Evolutionary conservation across 2,797 vertebrate genomes (phyloP), one percentile per base, ranked within the genome.

Genomic region (Perodicticus potto): DNA sequence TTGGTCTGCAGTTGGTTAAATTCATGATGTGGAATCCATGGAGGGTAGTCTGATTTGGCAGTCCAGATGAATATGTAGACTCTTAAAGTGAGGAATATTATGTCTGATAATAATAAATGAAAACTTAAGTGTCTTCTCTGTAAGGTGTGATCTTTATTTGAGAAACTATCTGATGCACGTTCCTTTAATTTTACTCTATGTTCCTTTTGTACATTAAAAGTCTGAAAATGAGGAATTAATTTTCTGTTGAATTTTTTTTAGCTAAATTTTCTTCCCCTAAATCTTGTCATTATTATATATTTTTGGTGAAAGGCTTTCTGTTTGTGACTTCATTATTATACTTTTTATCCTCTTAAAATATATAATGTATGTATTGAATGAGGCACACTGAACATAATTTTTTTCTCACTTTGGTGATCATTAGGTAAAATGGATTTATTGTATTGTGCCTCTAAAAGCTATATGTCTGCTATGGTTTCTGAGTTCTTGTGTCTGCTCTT

Each of bases 301-400:
- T 96, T 95, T 69, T 73, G 72, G n/a, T 93, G 57, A 67, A n/a
- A 85, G 57, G 57, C n/a, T 81, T 89, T 86, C 22, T 76, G 5
- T 93, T 85, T 72, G 45, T 92, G 67, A 93, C 25, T 89, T 72
- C n/a, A 73, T 73, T 43, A 34, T 83, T 82, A 80, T 69, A 32
- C 29, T 95, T 88, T 78, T 82, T 84, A 89, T 11, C 13, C 14
- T 70, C 16, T 84, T 85, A 74, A 92, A 83, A 29, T 65, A 49
- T 32, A 20, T 70, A 12, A n/a, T 72, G 1, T 4, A 61, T 86
- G 22, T 83, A 7, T 72, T 86, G 72, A 87, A 73, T 40, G 27
- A 69, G 49, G 45, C 32, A n/a, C 63, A 59, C 4, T 20, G 55
- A 78, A 34, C n/a, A 12, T 65, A 20, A 16, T 69, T 93, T 91